phyloP scores from a whole-genome alignment of 2,797 vertebrate genomes.

The Taeniopygia guttata region DNA sequence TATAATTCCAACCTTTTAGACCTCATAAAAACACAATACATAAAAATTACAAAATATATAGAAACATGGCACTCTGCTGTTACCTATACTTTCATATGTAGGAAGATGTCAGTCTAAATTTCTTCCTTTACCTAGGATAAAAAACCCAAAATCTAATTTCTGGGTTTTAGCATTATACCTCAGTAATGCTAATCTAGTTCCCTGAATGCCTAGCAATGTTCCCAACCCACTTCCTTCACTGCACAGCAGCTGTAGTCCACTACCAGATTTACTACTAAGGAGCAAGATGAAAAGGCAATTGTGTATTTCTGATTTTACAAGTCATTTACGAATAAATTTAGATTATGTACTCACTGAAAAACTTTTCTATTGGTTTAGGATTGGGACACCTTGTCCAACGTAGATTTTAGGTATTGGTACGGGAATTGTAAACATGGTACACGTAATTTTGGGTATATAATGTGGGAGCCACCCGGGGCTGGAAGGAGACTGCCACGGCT shows the following conservation, averaged over 20 bases:
- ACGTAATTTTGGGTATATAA: no score
- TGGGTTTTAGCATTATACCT: not conserved
- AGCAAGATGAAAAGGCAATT: not conserved
- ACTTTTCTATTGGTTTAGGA: no score
- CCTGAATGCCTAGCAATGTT: not conserved
- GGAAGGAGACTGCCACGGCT: no score
- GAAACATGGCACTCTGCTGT: not conserved
- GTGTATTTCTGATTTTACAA: not conserved
- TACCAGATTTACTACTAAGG: not conserved
- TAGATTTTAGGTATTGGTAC: no score
- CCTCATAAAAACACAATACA: not conserved
- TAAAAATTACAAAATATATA: not conserved
- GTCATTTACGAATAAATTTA: not conserved
- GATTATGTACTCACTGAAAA: accelerated
- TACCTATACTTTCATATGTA: not conserved
- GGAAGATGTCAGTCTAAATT: not conserved
- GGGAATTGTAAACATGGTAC: no score
- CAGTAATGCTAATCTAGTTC: not conserved
- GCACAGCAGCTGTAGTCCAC: not conserved
- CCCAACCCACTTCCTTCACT: not conserved
- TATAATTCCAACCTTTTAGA: not conserved
- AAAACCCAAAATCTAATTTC: not conserved
- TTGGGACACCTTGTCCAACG: no score
- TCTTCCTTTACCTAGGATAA: not conserved
- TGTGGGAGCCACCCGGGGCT: no score